Base-by-base conservation (phyloP, 2,797 vertebrate genomes). In the Danio choprae region DNA sequence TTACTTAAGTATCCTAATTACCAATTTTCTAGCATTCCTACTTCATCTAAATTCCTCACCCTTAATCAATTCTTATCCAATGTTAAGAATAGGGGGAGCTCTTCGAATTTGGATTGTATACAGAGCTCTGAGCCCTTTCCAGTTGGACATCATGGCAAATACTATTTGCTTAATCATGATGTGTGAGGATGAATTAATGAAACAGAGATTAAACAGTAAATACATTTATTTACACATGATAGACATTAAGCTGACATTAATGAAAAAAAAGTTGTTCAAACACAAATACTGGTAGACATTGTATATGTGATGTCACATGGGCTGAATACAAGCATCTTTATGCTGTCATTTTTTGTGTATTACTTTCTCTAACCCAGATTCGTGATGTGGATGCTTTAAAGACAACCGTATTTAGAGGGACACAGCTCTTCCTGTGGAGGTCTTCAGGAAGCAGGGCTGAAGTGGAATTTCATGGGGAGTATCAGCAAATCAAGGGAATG, bases 391-490 rank as follows among this genome's bases (percentile, higher is more conserved):
- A 94, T 51, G 91, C 92, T 55, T 87, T 97, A 81, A 96, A 91
- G 90, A 97, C 94, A 0, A 90, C 87, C 0, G 94, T 95, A 44
- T 97, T 98, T 86, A 93, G 59, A 0, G 95, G 95, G 69, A 93
- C 90, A 3, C 93, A 92, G 67, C 92, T 93, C 2, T 96, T 99
- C 88, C 92, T 91, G 85, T 99, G 97, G 97, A 93, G 93, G 7
- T 98, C 98, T 0, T 89, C 91, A 3, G 96, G 97, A 86, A 99
- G 94, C 84, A 95, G 95, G 87, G 97, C 94, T 0, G 97, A 99
- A 89, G 87, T 98, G 64, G 98, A 99, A 82, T 98, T 99, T 86
- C 94, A 97, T 38, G 94, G 95, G 60, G 94, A 94, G 15, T 94
- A 96, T 85, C 90, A 95, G 83, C 90, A 91, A 60, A 89, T 90